Evolutionary conservation across 2,113 vertebrate species (phyloP), one percentile per base, ranked within the genome.

Genomic region (Stercorarius parasiticus): DNA sequence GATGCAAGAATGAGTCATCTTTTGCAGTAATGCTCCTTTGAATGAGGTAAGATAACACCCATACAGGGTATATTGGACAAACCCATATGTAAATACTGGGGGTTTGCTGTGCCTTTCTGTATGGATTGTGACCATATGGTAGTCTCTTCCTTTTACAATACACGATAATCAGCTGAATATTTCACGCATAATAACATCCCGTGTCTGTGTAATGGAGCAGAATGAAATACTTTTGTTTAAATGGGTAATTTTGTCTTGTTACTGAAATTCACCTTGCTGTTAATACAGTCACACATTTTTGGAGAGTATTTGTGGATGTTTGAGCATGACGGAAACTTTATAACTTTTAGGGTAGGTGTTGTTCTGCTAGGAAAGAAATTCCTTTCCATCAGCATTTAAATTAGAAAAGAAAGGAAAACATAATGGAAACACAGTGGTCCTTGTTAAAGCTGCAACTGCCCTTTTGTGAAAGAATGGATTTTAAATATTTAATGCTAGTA

Each of bases 221-320:
- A 96, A 92, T 67, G 2, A 78, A 85, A 92, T 53, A 69, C 50
- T 92, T 96, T 23, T 91, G 30, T 92, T 93, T 66, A 88, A 95
- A 93, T 69, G 17, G n/a, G 34, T 38, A 81, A 22, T 92, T 95
- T 86, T 74, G 3, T 15, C 49, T 87, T 62, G 23, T 76, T 84
- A 49, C 55, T 82, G 73, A 72, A 89, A 84, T 89, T 95, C 80
- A 89, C 61, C 30, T 95, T 95, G 71, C 15, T 79, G 43, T 89
- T 82, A 82, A 29, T 53, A n/a, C 3, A 15, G 43, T 47, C 40
- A 81, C 20, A 43, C 2, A 11, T 71, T 95, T 95, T 61, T 23
- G 15, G 32, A 49, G 84, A 56, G 19, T 67, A 42, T 55, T 76
- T 82, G 49, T 69, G 47, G 11, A 47, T 36, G 40, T 74, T 69